Evolutionary conservation across 2,113 vertebrate species (phyloP), one percentile per base, ranked within the genome.

Genomic region (Scortum barcoo): DNA sequence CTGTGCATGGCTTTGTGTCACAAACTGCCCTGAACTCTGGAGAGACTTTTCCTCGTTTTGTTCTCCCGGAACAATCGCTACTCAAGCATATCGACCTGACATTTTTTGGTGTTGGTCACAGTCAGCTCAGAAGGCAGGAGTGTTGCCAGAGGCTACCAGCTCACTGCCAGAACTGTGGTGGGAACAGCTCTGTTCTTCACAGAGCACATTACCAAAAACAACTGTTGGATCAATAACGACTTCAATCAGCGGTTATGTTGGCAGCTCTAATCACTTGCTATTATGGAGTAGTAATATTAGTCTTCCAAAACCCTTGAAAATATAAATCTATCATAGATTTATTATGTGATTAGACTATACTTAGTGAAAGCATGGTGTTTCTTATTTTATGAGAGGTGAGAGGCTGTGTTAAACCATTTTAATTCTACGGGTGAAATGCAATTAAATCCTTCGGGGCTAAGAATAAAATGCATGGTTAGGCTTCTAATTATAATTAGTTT

Each of bases 391-490:
- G 24, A 67, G 62, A 72, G n/a, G 61, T 67, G 81, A 76, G 42
- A 62, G 61, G 72, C 46, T 84, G 44, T 24, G 53, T n/a, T 20
- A 63, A 74, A 33, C 6, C 62, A 28, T 66, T 91, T 85, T 72
- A 68, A 80, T 76, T 57, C 16, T 67, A 46, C 67, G 20, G 85
- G 84, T 81, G n/a, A 79, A 90, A 81, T 60, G 75, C 63, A 85
- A 83, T 84, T 72, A 73, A 80, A 84, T 91, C 75, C 73, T 72
- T 24, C 1, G 10, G 56, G 63, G 72, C 30, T 60, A 26, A 7
- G 53, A 84, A 86, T 85, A 53, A 87, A 90, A 86, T 66, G 80
- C 84, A 84, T 85, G 86, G 84, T 85, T 85, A 86, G 60, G 42
- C 54, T 50, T 58, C 60, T 86, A 72, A 89, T 90, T 80, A 65